Percentiles rank a stretch among this genome's conserved stretches.
These are phyloP conservation scores for Zygaena filipendulae DNA, from an alignment of 2,888 invertebrate genomes.

Conservation along the genomic window DNA sequence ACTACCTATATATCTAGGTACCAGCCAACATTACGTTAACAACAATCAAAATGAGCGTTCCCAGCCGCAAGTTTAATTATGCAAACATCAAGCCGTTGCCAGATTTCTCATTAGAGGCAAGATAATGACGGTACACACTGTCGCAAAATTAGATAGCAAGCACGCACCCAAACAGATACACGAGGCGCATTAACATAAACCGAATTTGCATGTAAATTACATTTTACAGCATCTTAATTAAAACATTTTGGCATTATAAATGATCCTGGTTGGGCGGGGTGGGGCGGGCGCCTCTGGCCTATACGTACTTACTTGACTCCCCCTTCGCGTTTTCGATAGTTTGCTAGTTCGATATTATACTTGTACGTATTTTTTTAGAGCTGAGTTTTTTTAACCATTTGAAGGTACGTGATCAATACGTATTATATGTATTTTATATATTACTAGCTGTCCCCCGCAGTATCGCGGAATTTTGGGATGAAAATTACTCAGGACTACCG, in stretches of 20 bases:
- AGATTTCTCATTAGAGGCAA: conserved; percentile 69
- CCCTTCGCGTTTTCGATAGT: conserved; percentile 46
- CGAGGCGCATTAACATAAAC: conserved; percentile 70
- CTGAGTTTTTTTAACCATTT: too few species aligned
- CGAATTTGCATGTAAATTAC: conserved; percentile 72
- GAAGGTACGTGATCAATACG: too few species aligned
- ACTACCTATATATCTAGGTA: too few species aligned
- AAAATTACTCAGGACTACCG: too few species aligned
- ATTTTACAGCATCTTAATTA: conserved; percentile 72
- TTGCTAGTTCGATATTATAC: conserved; percentile 21
- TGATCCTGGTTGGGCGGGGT: conserved; percentile 57
- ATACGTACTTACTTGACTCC: conserved; percentile 23
- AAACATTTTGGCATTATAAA: conserved; percentile 72
- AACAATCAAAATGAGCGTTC: conserved; percentile 61
- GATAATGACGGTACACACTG: conserved; percentile 69
- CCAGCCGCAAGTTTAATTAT: conserved; percentile 64
- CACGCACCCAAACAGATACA: conserved; percentile 70
- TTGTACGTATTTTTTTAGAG: too few species aligned
- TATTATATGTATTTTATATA: too few species aligned
- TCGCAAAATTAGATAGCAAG: conserved; percentile 68
- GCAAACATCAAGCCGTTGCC: conserved; percentile 68
- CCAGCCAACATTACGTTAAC: too few species aligned
- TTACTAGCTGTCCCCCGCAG: too few species aligned
- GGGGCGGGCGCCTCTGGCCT: conserved; percentile 48
- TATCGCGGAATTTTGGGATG: too few species aligned